Base-by-base conservation (phyloP, 2,888 invertebrate species). In the Caenorhabditis angaria region DNA sequence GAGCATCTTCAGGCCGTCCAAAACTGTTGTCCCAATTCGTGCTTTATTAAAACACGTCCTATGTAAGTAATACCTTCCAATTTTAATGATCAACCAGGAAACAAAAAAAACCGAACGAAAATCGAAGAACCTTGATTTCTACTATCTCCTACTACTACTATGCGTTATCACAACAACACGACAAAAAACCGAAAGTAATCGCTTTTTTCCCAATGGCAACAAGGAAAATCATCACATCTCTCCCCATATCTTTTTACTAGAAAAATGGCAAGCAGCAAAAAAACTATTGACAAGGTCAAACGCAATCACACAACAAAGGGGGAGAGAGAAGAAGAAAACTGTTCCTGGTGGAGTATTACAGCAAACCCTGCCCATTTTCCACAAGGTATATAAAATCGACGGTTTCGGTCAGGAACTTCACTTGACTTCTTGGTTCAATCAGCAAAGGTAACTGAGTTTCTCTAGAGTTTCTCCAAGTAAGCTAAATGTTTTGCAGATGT, bases 301-400 rank as follows among this genome's bases (percentile, higher is more conserved):
- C 14, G 18, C 18, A 41, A 53, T 56, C 51, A 57, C 53, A 6
- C 51, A 27, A 64, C 29, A 54, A 53, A 58, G 29, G 20, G 56
- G 25, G 24, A 51, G 56, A 70, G 60, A 63, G 65, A 70, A 65
- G 58, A 47, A n/a, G n/a, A 28, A 70, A 70, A 70, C 61, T 64
- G 70, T 70, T 70, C 70, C 70, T 70, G 65, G 70, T 70, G 65
- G 58, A 61, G 70, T 70, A 66, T 71, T 71, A 71, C 71, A 71
- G 66, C 66, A 61, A 6, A 22, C n/a, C n/a, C n/a, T 27, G 10
- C 18, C 14, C 6, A 18, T 27, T 54, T 54, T 5, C 10, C 14
- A 48, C 8, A 48, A 5, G 60, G 65, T 71, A 71, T 71, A 71
- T 60, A 71, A n/a, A 71, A 57, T 53, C 25, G 51, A 55, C 22